phyloP scores from a whole-genome alignment of 2,888 invertebrate genomes.

The Pheosia tremula region DNA sequence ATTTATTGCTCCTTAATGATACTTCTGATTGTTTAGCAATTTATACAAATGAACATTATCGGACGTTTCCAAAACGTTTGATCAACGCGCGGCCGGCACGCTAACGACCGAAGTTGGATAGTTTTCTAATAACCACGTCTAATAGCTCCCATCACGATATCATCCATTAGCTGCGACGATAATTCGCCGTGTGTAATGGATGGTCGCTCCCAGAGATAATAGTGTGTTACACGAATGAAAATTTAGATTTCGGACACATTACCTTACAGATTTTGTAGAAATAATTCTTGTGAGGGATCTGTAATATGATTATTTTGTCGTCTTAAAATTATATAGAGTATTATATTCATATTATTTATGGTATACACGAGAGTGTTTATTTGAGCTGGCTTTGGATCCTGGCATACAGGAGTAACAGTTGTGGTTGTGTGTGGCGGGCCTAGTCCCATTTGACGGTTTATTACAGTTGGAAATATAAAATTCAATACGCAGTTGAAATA shows the following conservation, averaged over 20 bases:
- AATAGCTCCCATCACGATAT: slow-evolving; percentile 3
- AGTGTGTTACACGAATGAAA: background rate
- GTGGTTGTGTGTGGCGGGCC: too few species aligned
- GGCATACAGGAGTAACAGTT: too few species aligned
- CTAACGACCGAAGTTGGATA: slow-evolving; percentile 8
- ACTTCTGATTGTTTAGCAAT: background rate
- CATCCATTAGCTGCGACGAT: background rate
- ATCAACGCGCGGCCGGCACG: slow-evolving; percentile 5
- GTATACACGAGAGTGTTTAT: too few species aligned
- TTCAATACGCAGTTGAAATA: too few species aligned
- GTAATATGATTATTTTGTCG: too few species aligned
- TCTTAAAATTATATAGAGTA: too few species aligned
- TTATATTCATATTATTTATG: too few species aligned
- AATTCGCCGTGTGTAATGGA: slow-evolving; percentile 1
- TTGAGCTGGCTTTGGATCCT: too few species aligned
- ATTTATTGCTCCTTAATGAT: background rate
- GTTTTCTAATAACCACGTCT: slow-evolving; percentile 5
- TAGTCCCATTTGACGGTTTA: too few species aligned
- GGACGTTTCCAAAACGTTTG: background rate
- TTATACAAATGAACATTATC: background rate
- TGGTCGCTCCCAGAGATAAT: background rate
- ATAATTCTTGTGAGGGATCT: too few species aligned
- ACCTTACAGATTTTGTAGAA: too few species aligned
- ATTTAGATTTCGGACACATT: background rate
- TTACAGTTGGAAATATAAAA: too few species aligned